Conservation (phyloP, 1,140 invertebrate genomes). For the Hylaeus volcanicus region DNA sequence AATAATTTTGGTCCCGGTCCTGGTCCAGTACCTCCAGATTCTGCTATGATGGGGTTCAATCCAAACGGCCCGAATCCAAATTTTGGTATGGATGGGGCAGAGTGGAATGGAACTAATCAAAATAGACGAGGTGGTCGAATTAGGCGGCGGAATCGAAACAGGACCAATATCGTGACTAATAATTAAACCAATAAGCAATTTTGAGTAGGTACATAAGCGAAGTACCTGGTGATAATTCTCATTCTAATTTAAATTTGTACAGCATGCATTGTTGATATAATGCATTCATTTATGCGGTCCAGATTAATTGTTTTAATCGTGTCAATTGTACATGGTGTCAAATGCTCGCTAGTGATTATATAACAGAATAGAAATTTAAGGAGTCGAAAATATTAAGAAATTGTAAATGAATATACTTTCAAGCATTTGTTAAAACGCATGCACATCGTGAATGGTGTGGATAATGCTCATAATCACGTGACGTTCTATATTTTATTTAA, state of each 20-base stretch:
- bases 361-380: slow-evolving; percentile 21
- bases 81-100: slow-evolving; percentile 53
- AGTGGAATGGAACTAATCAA: slow-evolving; percentile 69
- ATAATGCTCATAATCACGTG: slow-evolving; percentile 39
- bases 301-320: slow-evolving; percentile 39
- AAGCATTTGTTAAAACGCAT: slow-evolving; percentile 34
- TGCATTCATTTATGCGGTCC: slow-evolving; percentile 41
- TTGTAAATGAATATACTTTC: slow-evolving; percentile 23
- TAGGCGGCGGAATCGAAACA: slow-evolving; percentile 72
- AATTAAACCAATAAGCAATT: slow-evolving; percentile 65
- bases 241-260: slow-evolving; percentile 46
- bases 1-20: slow-evolving; percentile 66
- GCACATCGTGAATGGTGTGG: slow-evolving; percentile 24
- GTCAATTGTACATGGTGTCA: slow-evolving; percentile 53
- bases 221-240: slow-evolving; percentile 66
- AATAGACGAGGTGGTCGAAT: slow-evolving; percentile 70
- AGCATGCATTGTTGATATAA: slow-evolving; percentile 33
- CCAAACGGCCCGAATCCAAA: slow-evolving; percentile 67
- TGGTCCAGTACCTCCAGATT: slow-evolving; percentile 63
- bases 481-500: slow-evolving; percentile 47
- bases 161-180: slow-evolving; percentile 65
- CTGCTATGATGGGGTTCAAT: slow-evolving; percentile 67
- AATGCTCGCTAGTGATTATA: slow-evolving; percentile 38
- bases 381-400: slow-evolving; percentile 15
- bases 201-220: slow-evolving; percentile 51